Conservation (phyloP, 1,140 invertebrate species). For the Sycophila sp. region DNA sequence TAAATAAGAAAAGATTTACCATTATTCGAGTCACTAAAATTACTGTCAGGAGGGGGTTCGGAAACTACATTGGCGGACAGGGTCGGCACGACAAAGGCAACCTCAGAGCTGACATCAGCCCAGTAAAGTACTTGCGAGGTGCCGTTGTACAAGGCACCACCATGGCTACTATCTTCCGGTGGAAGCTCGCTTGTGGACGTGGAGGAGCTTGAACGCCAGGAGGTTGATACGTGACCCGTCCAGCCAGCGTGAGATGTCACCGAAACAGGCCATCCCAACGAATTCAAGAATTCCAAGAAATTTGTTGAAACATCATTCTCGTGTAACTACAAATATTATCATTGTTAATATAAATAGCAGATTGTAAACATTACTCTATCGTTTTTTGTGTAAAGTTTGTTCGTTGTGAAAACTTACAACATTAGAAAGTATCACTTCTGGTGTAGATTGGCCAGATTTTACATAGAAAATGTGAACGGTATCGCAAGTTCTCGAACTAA, state of each 20-base stretch:
- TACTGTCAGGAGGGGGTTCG: conserved; percentile 43
- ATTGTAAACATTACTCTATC: conserved; percentile 20
- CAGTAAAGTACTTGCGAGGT: conserved; percentile 87
- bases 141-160: conserved; percentile 77
- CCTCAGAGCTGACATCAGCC: conserved; percentile 94
- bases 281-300: conserved; percentile 83
- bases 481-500: conserved; percentile 86
- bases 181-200: conserved; percentile 14
- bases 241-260: conserved; percentile 86
- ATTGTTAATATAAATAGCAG: not conserved
- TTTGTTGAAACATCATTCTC: conserved; percentile 72
- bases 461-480: conserved; percentile 97
- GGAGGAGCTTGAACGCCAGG: conserved; percentile 72
- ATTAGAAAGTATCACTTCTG: conserved; percentile 86
- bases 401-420: conserved; percentile 70
- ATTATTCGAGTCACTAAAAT: conserved; percentile 53
- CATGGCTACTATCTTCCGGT: conserved; percentile 59
- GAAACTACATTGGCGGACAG: conserved; percentile 61
- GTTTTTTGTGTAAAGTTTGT: too few species aligned
- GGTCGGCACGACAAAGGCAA: conserved; percentile 94
- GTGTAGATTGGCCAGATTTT: conserved; percentile 80
- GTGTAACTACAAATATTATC: conserved; percentile 50
- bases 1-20: conserved; percentile 45
- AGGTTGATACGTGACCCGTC: conserved; percentile 87
- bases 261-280: conserved; percentile 88